Evolutionary conservation across 2,797 vertebrate species (phyloP).

Genomic region (Lycodopsis pacificus): DNA sequence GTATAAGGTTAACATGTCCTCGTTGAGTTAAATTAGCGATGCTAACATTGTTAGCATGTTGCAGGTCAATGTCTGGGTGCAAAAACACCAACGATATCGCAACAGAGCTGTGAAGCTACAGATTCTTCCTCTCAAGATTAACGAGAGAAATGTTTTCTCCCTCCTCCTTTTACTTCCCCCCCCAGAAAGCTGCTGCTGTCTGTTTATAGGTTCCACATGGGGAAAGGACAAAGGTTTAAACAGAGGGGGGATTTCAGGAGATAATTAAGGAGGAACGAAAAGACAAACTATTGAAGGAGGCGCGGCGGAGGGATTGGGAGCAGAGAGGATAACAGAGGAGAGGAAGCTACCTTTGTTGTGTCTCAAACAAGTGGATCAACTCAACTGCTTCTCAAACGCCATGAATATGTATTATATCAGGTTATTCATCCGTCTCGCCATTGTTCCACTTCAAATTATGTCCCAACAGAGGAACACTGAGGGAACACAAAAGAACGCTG

Average conservation of each 20-base stretch:
- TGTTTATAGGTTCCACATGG: constrained; percentile 76
- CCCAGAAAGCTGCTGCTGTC: constrained; percentile 57
- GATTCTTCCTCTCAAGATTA: constrained; percentile 54
- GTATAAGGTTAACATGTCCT: not conserved
- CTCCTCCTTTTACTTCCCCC: constrained; percentile 32
- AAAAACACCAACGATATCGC: not conserved
- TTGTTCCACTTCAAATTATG: constrained; percentile 72
- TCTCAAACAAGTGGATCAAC: constrained; percentile 75
- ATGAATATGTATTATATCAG: constrained; percentile 81
- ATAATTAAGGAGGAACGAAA: constrained; percentile 82
- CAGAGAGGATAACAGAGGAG: constrained; percentile 70
- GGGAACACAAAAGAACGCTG: constrained; percentile 58
- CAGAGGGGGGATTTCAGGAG: constrained; percentile 71
- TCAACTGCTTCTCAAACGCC: constrained; percentile 58
- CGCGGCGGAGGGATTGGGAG: constrained; percentile 73
- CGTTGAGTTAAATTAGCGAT: not conserved
- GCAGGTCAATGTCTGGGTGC: not conserved
- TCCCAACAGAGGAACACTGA: constrained; percentile 60
- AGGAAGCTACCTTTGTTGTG: constrained; percentile 78
- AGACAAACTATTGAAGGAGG: constrained; percentile 70
- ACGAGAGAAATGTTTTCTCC: constrained; percentile 41
- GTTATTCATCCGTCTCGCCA: constrained; percentile 66
- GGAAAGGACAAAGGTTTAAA: constrained; percentile 76
- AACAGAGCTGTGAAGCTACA: constrained; percentile 10
- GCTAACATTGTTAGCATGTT: constrained; percentile 10